These are phyloP conservation scores for Vireo griseus DNA, from an alignment of 2,797 vertebrate species.

Conservation along the genomic window DNA sequence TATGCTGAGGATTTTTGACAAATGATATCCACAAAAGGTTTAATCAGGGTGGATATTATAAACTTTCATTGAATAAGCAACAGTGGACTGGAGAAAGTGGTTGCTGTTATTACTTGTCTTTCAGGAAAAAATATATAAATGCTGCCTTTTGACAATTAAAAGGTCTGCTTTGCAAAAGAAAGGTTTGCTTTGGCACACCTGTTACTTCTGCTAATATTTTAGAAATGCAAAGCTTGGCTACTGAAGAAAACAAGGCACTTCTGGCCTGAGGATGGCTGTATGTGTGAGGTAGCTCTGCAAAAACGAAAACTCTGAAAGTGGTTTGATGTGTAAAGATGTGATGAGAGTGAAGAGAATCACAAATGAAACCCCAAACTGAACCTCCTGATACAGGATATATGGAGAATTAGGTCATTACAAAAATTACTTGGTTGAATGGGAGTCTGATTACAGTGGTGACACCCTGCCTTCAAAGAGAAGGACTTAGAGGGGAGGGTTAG, in stretches of 20 bases:
- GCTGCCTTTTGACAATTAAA: neutral
- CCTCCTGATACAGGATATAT: neutral
- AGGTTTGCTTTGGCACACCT: neutral
- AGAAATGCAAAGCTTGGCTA: neutral
- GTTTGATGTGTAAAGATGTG: neutral
- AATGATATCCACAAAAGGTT: neutral
- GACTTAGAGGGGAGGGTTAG: neutral
- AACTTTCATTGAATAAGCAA: neutral
- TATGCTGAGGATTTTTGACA: neutral
- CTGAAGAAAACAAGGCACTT: neutral
- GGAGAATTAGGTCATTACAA: constrained; percentile 19
- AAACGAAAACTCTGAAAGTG: neutral
- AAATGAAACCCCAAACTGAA: neutral
- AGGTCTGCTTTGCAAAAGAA: neutral
- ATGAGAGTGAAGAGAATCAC: neutral
- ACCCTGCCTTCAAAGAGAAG: neutral
- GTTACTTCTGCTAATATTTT: neutral
- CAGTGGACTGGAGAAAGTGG: neutral
- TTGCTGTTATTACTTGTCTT: neutral
- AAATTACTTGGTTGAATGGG: constrained; percentile 23
- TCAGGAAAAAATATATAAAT: neutral
- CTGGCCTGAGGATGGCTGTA: neutral
- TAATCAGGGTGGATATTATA: accelerated
- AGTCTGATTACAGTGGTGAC: constrained; percentile 29
- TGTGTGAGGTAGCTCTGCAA: neutral